Evolutionary conservation across 2,113 vertebrate species (phyloP).

Genomic region (Nanorana parkeri): DNA sequence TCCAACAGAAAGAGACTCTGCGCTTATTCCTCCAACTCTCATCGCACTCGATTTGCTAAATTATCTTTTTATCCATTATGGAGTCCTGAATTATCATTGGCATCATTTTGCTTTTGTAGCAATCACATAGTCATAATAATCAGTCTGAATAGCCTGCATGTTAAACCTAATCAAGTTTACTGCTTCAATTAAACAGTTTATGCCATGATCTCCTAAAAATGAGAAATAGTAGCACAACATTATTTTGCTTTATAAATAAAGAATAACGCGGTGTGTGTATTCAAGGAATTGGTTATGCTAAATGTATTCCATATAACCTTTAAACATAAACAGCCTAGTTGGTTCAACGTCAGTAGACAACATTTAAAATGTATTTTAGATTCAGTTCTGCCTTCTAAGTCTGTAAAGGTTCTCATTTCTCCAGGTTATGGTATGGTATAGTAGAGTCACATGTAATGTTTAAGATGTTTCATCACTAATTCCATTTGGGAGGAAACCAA

Average conservation of each 20-base stretch:
- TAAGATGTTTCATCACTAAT: no score
- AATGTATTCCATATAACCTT: background rate
- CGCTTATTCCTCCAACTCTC: background rate
- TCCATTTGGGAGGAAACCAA: no score
- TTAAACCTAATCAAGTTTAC: conserved; percentile 26
- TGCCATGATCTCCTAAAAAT: background rate
- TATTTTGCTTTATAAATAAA: conserved; percentile 8
- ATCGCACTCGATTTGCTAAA: conserved; percentile 7
- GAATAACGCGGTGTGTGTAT: background rate
- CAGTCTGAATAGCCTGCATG: background rate
- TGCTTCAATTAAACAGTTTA: conserved; percentile 27
- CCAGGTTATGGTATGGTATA: no score
- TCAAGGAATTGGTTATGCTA: background rate
- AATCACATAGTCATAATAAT: conserved; percentile 23
- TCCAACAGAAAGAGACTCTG: background rate
- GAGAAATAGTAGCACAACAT: background rate
- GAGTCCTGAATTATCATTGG: conserved; percentile 25
- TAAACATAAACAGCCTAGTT: background rate
- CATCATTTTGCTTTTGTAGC: conserved; percentile 4
- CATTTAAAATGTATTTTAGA: no score
- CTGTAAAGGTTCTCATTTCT: no score
- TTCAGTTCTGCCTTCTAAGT: no score
- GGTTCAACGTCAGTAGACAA: no score
- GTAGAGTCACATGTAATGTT: no score
- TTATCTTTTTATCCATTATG: background rate